These are phyloP conservation scores for Nephrotoma flavescens DNA, from an alignment of 2,888 invertebrate species.

Conservation along the genomic window DNA sequence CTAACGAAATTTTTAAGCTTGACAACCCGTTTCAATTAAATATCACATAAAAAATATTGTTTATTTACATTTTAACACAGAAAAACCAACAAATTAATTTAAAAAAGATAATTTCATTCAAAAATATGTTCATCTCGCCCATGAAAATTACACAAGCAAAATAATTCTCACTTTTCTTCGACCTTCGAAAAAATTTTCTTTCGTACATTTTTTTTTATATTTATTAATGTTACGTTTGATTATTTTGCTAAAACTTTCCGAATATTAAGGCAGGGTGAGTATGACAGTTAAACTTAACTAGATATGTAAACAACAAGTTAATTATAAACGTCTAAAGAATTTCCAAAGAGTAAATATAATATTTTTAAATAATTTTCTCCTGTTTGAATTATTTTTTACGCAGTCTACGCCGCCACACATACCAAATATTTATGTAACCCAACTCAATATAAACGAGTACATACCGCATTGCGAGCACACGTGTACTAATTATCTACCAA, in stretches of 20 bases:
- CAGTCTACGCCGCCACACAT: not conserved
- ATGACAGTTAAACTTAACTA: not conserved
- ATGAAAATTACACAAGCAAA: not conserved
- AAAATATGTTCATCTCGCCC: not conserved
- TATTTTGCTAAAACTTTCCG: not conserved
- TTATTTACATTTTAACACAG: not conserved
- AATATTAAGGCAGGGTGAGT: not conserved
- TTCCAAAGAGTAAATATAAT: not conserved
- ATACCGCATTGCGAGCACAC: not conserved
- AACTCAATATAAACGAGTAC: not conserved
- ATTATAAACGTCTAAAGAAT: not conserved
- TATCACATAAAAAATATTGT: not conserved
- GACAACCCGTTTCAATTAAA: not conserved
- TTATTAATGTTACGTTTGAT: not conserved
- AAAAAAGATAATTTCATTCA: not conserved
- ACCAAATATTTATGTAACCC: not conserved
- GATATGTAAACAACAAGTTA: not conserved
- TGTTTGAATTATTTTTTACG: not conserved
- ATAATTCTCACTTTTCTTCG: not conserved
- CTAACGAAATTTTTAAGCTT: not conserved
- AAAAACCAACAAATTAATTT: not conserved
- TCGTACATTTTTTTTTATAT: not conserved
- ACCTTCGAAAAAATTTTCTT: not conserved
- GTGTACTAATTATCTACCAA: not conserved
- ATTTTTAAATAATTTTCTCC: not conserved